These are phyloP conservation scores for Eriosoma lanigerum DNA, from an alignment of 1,140 invertebrate species.

Conservation along the genomic window DNA sequence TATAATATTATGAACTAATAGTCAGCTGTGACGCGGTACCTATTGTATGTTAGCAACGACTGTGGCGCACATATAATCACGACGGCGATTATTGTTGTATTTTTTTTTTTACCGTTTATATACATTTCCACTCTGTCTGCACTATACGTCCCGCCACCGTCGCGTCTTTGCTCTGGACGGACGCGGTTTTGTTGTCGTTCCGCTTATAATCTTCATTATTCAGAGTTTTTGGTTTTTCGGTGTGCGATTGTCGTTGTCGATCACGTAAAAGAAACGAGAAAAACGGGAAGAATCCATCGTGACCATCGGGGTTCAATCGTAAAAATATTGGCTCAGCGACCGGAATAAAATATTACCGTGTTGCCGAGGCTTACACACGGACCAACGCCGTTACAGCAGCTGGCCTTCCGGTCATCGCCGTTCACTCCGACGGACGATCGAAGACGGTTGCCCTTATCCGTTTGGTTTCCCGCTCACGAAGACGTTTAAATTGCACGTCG, in stretches of 20 bases:
- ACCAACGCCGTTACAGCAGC: slow-evolving; percentile 5
- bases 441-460: background rate
- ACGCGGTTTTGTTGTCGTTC: slow-evolving; percentile 35
- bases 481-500: background rate
- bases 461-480: background rate
- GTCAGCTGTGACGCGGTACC: background rate
- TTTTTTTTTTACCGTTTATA: slow-evolving; percentile 39
- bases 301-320: background rate
- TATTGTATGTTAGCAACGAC: background rate
- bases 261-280: background rate
- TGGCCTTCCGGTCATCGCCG: slow-evolving; percentile 13
- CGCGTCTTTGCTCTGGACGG: background rate
- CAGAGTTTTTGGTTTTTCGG: background rate
- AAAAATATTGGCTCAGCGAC: background rate
- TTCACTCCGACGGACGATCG: background rate
- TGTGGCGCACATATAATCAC: slow-evolving; percentile 24
- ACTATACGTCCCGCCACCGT: slow-evolving; percentile 5
- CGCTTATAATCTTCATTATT: background rate
- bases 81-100: slow-evolving; percentile 27
- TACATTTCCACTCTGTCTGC: slow-evolving; percentile 8
- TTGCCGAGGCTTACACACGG: background rate
- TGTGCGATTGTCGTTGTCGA: background rate
- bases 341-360: background rate
- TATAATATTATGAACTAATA: too few relatives aligned
- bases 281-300: background rate